These are phyloP conservation scores for Cheumatopsyche charites DNA, from an alignment of 1,140 invertebrate species.

Conservation along the genomic window DNA sequence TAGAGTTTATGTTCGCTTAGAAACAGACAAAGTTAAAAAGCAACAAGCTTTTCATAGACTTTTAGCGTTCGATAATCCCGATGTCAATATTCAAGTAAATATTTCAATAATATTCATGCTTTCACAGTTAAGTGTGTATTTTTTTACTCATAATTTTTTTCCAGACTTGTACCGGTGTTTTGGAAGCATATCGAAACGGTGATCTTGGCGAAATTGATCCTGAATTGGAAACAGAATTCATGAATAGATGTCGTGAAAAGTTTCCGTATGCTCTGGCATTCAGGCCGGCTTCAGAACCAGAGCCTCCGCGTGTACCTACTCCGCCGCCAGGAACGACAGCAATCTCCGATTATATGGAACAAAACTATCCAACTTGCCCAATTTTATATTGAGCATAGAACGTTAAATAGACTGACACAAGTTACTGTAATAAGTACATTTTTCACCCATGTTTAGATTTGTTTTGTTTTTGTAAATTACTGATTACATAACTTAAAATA, in stretches of 20 bases:
- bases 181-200: slow-evolving; percentile 76
- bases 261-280: slow-evolving; percentile 80
- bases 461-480: neutral
- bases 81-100: slow-evolving; percentile 65
- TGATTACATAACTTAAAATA: no score
- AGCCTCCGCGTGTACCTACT: slow-evolving; percentile 42
- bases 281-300: slow-evolving; percentile 55
- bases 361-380: neutral
- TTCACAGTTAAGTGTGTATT: neutral
- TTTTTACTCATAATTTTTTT: slow-evolving; percentile 46
- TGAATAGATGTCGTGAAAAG: slow-evolving; percentile 71
- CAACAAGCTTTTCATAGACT: slow-evolving; percentile 68
- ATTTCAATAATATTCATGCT: slow-evolving; percentile 15
- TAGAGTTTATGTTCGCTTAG: slow-evolving; percentile 72
- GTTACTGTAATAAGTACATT: neutral
- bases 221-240: slow-evolving; percentile 68
- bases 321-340: slow-evolving; percentile 3
- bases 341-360: slow-evolving; percentile 16
- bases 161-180: slow-evolving; percentile 77
- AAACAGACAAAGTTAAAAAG: slow-evolving; percentile 61
- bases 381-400: slow-evolving; percentile 4
- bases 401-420: slow-evolving; percentile 21
- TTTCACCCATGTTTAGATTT: neutral
- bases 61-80: slow-evolving; percentile 65
- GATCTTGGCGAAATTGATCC: slow-evolving; percentile 77